Base-by-base conservation (phyloP, 2,888 invertebrate genomes). In the Apamea sordens region DNA sequence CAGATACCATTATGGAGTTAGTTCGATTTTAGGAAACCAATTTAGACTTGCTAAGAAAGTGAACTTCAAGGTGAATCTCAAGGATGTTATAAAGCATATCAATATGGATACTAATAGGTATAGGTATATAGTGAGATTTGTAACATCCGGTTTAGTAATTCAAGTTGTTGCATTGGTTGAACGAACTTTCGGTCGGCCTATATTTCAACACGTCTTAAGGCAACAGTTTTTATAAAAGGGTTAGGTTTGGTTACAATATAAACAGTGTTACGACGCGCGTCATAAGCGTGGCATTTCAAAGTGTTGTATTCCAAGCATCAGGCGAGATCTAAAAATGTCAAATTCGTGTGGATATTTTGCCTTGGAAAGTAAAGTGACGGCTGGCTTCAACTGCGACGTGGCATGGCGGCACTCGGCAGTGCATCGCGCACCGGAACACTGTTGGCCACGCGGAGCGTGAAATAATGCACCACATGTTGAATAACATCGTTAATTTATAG, bases 391-490 rank as follows among this genome's bases (percentile, higher is more conserved):
- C 24, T n/a, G 63, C 61, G 67, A n/a, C 59, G 50, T n/a, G 18
- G 86, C 90, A 28, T 56, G 80, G 85, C 82, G 73, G 86, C 83
- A 83, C 72, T 84, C 81, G 64, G 83, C 79, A 80, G 73, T 86
- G 87, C 89, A 88, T 77, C 82, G 84, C 76, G 85, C 93, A 92
- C 94, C 94, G 94, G 95, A 95, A 95, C 92, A 94, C 91, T 89
- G 90, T 78, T 91, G 89, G 91, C 89, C 92, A 92, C 90, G 89
- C 92, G 89, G 90, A 94, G 92, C 95, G 93, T 95, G 93, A 94
- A 95, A 93, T 95, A 95, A 95, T 95, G 93, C 94, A 93, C 94
- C 95, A 95, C 93, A 95, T 95, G 96, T 95, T 95, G 93, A 93
- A 95, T 94, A 95, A 94, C 93, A 94, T 92, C 89, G 89, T 93